Base-by-base conservation (phyloP, 2,888 invertebrate genomes). In the Erebia aethiops region DNA sequence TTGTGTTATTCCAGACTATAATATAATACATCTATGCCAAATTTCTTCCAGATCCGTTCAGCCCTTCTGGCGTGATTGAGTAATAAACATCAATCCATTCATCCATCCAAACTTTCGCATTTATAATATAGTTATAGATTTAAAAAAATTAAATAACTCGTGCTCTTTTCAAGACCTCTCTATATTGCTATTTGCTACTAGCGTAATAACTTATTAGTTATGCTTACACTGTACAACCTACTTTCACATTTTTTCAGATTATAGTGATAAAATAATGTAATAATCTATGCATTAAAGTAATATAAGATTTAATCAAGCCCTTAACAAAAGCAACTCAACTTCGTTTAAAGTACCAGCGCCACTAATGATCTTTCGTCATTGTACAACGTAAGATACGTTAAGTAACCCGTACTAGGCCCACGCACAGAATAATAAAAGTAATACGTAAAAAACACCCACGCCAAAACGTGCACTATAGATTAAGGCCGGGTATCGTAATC, bases 231-330 rank as follows among this genome's bases (percentile, higher is more conserved):
- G 11, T 14, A 13, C 49, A 14, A 49, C 49, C 13, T 13, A 49
- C 49, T 49, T 49, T 49, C 14, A 14, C 49, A 49, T 14, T 35
- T 35, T 35, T 35, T n/a, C 9, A 52, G 52, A 16, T 52, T 9
- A 16, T 16, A 52, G 8, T 8, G n/a, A 16, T 16, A n/a, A 16
- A 52, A 51, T 4, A 52, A 52, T 52, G n/a, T 16, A 52, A 52
- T n/a, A 60, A 43, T 60, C 60, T 60, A 43, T 61, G 61, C 43
- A 61, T 61, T 61, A 61, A 61, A n/a, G n/a, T n/a, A n/a, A 43
- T 43, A 18, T 13, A 43, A 43, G 61, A 61, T 61, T 4, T n/a
- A 13, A 61, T 61, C 61, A 43, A 61, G 61, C 61, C 61, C 61
- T 61, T 61, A 61, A 61, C 61, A 61, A 61, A 61, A 61, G 61